Conservation (phyloP, 2,113 vertebrate species). For the Microtus ochrogaster region DNA sequence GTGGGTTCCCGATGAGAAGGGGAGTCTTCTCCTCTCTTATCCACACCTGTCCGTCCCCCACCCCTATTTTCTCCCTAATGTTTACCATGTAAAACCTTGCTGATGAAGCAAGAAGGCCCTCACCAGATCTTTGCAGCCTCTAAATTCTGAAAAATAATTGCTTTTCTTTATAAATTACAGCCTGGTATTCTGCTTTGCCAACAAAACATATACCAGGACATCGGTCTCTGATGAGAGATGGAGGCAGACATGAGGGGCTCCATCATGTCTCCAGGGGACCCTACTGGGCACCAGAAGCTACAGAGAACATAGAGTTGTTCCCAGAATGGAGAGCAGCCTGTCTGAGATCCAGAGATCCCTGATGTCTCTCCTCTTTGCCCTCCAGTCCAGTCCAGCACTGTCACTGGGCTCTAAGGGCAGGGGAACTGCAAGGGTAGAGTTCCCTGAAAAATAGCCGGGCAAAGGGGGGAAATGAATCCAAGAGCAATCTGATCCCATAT, state of each 20-base stretch:
- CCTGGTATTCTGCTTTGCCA: neutral
- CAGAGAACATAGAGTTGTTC: neutral
- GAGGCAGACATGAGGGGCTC: neutral
- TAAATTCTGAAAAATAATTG: neutral
- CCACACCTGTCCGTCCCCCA: neutral
- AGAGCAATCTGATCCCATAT: neutral
- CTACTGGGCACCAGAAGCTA: neutral
- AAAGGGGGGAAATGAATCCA: accelerated
- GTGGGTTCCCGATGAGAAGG: neutral
- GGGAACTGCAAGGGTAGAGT: too few species aligned
- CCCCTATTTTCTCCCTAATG: neutral
- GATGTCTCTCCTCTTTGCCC: neutral
- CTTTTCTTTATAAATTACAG: neutral
- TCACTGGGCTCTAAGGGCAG: neutral
- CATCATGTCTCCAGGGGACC: too few species aligned
- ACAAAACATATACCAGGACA: neutral
- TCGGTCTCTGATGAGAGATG: accelerated
- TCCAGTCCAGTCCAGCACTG: neutral
- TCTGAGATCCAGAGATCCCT: neutral
- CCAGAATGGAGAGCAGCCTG: neutral
- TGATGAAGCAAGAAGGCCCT: neutral
- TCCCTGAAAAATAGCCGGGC: neutral
- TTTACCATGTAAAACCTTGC: neutral
- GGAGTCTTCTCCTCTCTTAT: neutral
- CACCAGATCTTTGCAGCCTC: neutral